phyloP scores from a whole-genome alignment of 2,113 vertebrate genomes.

The Orthochromis malagaraziensis region DNA sequence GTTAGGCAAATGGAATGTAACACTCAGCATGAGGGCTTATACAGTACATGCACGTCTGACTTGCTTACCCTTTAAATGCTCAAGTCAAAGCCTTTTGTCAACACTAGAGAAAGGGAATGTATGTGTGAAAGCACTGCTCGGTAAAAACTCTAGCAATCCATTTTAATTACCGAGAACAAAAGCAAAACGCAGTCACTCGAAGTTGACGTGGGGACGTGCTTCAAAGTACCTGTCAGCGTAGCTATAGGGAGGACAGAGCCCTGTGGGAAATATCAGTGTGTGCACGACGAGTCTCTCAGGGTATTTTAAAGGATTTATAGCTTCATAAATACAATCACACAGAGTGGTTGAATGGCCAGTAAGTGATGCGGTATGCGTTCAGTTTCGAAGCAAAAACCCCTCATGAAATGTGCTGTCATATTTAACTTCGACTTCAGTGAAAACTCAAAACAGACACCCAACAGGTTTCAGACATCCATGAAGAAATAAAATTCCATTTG shows the following conservation, averaged over 20 bases:
- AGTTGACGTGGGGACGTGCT: slow-evolving; percentile 17
- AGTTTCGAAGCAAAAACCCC: background rate
- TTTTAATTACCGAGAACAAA: slow-evolving; percentile 62
- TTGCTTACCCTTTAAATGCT: background rate
- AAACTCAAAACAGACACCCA: background rate
- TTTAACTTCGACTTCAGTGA: background rate
- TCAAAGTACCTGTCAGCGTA: slow-evolving; percentile 38
- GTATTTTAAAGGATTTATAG: background rate
- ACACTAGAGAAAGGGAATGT: background rate
- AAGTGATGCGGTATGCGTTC: background rate
- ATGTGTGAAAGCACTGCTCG: background rate
- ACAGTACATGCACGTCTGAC: background rate
- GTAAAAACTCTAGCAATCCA: slow-evolving; percentile 12
- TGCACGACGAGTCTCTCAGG: background rate
- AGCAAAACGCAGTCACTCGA: slow-evolving; percentile 29
- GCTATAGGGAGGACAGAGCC: slow-evolving; percentile 4
- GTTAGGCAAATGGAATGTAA: background rate
- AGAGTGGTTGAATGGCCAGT: background rate
- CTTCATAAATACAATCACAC: background rate
- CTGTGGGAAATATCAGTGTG: background rate
- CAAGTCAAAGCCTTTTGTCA: slow-evolving; percentile 3
- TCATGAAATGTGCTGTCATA: background rate
- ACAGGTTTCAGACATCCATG: background rate
- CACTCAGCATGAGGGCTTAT: background rate
- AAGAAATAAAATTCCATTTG: slow-evolving; percentile 3